These are phyloP conservation scores for Catostomus latipinnis DNA, from an alignment of 2,797 vertebrate genomes.

Conservation along the genomic window DNA sequence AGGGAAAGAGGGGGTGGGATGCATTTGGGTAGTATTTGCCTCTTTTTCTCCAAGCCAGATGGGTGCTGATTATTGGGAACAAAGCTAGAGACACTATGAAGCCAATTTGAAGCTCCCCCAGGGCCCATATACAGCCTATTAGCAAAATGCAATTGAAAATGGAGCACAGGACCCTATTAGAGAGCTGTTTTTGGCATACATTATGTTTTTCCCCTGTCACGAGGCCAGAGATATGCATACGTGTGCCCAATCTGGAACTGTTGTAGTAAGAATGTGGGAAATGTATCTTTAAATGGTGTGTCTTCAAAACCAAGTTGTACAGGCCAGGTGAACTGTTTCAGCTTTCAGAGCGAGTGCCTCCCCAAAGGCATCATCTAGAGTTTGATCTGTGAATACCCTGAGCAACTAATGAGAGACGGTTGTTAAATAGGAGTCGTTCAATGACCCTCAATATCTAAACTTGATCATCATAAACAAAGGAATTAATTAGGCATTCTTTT, in stretches of 20 bases:
- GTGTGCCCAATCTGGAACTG: constrained; percentile 39
- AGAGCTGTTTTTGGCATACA: constrained; percentile 52
- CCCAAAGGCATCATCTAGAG: constrained; percentile 13
- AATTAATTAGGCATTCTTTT: constrained; percentile 25
- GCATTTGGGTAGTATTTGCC: constrained; percentile 56
- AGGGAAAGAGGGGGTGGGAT: constrained; percentile 23
- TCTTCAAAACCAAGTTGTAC: neutral
- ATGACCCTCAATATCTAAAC: constrained; percentile 16
- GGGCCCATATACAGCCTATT: constrained; percentile 49
- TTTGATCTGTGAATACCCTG: neutral
- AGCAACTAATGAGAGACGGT: constrained; percentile 41
- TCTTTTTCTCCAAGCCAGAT: constrained; percentile 64
- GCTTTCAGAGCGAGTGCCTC: constrained; percentile 17
- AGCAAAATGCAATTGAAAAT: constrained; percentile 63
- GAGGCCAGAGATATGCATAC: constrained; percentile 45
- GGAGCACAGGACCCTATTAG: constrained; percentile 60
- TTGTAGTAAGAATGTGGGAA: constrained; percentile 29
- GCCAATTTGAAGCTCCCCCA: constrained; percentile 61
- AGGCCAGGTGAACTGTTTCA: constrained; percentile 13
- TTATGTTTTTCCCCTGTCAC: constrained; percentile 52
- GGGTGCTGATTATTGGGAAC: constrained; percentile 66
- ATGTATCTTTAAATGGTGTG: constrained; percentile 24
- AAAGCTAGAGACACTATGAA: constrained; percentile 61
- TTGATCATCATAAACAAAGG: constrained; percentile 3
- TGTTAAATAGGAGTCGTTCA: constrained; percentile 25